Evolutionary conservation across 2,113 vertebrate genomes (phyloP).

Genomic region (Stegostoma tigrinum): DNA sequence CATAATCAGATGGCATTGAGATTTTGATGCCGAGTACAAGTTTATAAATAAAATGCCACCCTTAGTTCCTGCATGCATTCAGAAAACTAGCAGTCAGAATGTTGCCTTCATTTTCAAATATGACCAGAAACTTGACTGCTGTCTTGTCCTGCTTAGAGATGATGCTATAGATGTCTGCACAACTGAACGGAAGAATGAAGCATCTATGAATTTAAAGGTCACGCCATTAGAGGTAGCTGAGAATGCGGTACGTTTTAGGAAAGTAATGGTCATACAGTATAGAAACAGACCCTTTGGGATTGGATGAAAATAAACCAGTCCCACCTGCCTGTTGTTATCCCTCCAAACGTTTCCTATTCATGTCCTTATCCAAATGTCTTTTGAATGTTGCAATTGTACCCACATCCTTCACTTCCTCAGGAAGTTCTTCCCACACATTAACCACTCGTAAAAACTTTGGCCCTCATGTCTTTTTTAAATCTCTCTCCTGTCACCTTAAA

Average conservation of each 20-base stretch:
- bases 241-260: background rate
- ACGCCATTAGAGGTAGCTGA: background rate
- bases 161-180: background rate
- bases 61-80: background rate
- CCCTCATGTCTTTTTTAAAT: too few relatives aligned
- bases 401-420: too few relatives aligned
- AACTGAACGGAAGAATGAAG: background rate
- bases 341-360: too few relatives aligned
- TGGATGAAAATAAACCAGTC: too few relatives aligned
- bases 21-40: background rate
- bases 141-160: background rate
- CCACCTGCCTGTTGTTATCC: too few relatives aligned
- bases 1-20: background rate
- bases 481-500: too few relatives aligned
- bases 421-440: too few relatives aligned
- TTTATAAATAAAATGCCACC: background rate
- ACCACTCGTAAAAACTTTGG: too few relatives aligned
- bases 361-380: too few relatives aligned
- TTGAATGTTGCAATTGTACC: too few relatives aligned
- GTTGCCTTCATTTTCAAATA: background rate
- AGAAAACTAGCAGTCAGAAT: background rate
- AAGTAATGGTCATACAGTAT: background rate
- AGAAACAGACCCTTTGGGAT: too few relatives aligned
- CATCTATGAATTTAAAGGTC: background rate
- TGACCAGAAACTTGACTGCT: background rate